These are phyloP conservation scores for Scaptomyza tumidula DNA, from an alignment of 2,888 invertebrate species.

Conservation along the genomic window DNA sequence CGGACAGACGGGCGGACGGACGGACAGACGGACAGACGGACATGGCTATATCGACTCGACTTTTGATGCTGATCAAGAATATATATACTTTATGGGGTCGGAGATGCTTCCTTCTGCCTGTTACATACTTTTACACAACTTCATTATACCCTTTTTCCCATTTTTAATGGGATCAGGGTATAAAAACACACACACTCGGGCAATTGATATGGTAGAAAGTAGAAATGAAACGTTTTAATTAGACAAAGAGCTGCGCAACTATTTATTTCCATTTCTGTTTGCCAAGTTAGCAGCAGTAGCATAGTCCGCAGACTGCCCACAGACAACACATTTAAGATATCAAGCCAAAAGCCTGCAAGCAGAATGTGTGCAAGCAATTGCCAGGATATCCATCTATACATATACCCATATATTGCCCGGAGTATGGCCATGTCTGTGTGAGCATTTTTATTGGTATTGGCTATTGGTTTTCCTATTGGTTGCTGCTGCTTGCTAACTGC, in stretches of 20 bases:
- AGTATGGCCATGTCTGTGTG: conserved; percentile 3
- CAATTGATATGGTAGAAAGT: conserved; percentile 9
- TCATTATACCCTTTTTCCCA: too few species aligned
- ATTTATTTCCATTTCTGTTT: conserved; percentile 72
- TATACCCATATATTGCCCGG: conserved; percentile 4
- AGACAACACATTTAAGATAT: conserved; percentile 26
- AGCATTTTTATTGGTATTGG: conserved; percentile 16
- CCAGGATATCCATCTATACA: conserved; percentile 6
- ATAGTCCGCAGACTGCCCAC: conserved; percentile 28
- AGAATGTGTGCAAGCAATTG: conserved; percentile 31
- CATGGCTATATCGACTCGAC: too few species aligned
- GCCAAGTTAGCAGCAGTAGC: conserved; percentile 32
- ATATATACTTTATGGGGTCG: too few species aligned
- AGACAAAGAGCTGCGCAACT: conserved; percentile 76
- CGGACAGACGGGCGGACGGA: too few species aligned
- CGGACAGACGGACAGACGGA: too few species aligned
- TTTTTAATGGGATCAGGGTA: too few species aligned
- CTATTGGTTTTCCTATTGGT: not conserved
- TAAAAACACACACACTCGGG: not conserved
- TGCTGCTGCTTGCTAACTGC: conserved; percentile 27
- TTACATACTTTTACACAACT: too few species aligned
- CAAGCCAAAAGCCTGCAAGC: conserved; percentile 11
- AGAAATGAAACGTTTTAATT: conserved; percentile 72
- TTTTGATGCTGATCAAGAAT: too few species aligned
- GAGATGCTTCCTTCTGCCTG: too few species aligned